Percentiles rank a stretch among this genome's conserved stretches.
Conservation (phyloP, 2,797 vertebrate species). For the Aeoliscus strigatus region DNA sequence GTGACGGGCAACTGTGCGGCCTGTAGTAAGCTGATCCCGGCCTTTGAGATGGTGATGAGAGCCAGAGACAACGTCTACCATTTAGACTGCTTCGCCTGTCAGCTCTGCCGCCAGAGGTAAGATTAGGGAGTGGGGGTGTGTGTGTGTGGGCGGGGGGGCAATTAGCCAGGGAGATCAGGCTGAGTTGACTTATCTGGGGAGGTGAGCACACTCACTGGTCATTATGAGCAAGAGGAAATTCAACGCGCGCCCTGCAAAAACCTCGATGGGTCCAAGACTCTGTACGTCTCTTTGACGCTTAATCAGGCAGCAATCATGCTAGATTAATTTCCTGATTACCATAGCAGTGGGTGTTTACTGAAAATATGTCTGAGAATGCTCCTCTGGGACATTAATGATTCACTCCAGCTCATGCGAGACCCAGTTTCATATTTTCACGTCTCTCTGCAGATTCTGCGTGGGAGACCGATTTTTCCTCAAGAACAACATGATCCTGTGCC, state of each 20-base stretch:
- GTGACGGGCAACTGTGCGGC: slow-evolving; percentile 94
- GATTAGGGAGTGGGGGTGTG: slow-evolving; percentile 66
- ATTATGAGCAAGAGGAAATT: slow-evolving; percentile 41
- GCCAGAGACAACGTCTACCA: slow-evolving; percentile 96
- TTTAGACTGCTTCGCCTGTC: slow-evolving; percentile 96
- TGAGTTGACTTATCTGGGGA: slow-evolving; percentile 52
- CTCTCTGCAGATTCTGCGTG: slow-evolving; percentile 86
- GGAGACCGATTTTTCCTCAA: slow-evolving; percentile 97
- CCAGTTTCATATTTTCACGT: slow-evolving; percentile 49
- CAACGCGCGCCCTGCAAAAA: slow-evolving; percentile 11
- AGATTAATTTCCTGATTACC: slow-evolving; percentile 54
- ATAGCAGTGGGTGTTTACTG: slow-evolving; percentile 25
- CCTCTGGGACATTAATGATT: slow-evolving; percentile 42
- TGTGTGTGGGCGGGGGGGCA: too few relatives aligned
- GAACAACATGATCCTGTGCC: slow-evolving; percentile 98
- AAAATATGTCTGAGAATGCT: slow-evolving; percentile 44
- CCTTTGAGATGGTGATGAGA: slow-evolving; percentile 98
- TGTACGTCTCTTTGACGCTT: slow-evolving; percentile 30
- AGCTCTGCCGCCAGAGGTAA: slow-evolving; percentile 97
- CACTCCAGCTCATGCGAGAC: slow-evolving; percentile 34
- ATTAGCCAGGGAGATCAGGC: slow-evolving; percentile 64
- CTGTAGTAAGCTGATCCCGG: slow-evolving; percentile 96
- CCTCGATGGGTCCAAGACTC: slow-evolving; percentile 33
- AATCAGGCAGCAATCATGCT: slow-evolving; percentile 44
- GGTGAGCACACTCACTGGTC: slow-evolving; percentile 42